A percentile compares a stretch with the other conserved stretches of the same genome.
phyloP scores from a whole-genome alignment of 2,888 invertebrate species.

The Apodemia zela region DNA sequence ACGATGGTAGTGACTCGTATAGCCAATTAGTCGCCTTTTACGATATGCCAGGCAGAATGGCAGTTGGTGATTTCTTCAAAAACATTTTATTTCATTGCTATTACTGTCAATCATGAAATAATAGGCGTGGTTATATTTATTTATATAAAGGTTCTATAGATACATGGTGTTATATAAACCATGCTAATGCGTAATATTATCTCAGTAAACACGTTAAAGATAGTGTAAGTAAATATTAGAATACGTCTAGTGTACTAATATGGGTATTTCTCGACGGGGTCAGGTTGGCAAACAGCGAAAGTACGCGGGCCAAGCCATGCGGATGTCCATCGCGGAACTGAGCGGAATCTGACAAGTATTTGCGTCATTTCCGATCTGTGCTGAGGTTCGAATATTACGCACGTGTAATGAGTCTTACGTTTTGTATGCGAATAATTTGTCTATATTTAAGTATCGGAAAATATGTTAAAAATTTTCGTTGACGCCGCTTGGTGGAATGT shows the following conservation, averaged over 20 bases:
- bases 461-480: constrained; percentile 6
- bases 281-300: constrained; percentile 47
- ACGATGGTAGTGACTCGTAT: too few species aligned
- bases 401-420: constrained; percentile 20
- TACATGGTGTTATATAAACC: too few species aligned
- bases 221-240: constrained; percentile 28
- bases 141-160: too few species aligned
- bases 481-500: background rate
- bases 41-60: too few species aligned
- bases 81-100: too few species aligned
- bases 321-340: constrained; percentile 47
- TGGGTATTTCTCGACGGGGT: constrained; percentile 29
- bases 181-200: constrained; percentile 19
- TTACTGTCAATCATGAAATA: too few species aligned
- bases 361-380: constrained; percentile 44
- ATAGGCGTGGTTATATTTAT: too few species aligned
- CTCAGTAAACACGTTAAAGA: constrained; percentile 8
- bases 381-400: constrained; percentile 3
- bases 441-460: constrained; percentile 18
- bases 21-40: too few species aligned
- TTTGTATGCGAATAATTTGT: constrained; percentile 4
- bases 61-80: too few species aligned
- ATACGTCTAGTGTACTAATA: constrained; percentile 23
- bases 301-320: constrained; percentile 40
- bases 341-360: constrained; percentile 36